Conservation (phyloP, 2,113 vertebrate species). For the Falcunculus frontatus region DNA sequence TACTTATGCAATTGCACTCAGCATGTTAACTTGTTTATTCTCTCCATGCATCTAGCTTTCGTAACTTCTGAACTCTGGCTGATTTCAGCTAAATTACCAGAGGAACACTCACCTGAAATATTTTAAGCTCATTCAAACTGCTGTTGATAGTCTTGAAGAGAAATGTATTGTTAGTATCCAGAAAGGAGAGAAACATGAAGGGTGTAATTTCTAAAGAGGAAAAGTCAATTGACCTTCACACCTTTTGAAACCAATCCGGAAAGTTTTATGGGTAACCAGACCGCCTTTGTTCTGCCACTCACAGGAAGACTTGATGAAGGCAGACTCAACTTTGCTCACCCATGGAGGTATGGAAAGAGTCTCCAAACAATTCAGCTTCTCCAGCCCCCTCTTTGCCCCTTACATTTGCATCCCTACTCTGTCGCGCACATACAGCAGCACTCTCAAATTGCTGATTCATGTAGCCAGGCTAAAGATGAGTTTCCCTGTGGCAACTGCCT, state of each 20-base stretch:
- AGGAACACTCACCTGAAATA: neutral
- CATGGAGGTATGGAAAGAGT: neutral
- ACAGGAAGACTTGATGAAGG: neutral
- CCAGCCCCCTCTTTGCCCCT: neutral
- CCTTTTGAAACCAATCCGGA: neutral
- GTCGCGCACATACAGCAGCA: neutral
- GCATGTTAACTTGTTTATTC: neutral
- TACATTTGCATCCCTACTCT: neutral
- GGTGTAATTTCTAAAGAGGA: neutral
- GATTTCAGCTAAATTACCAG: neutral
- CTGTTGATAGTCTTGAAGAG: neutral
- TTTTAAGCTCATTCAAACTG: neutral
- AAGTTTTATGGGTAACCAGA: neutral
- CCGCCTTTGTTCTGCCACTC: neutral
- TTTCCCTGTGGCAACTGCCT: neutral
- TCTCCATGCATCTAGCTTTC: neutral
- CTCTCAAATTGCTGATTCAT: neutral
- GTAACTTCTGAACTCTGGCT: neutral
- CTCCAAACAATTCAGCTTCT: neutral
- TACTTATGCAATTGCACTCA: neutral
- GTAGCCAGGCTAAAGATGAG: neutral
- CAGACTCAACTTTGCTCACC: neutral
- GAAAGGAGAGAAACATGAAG: neutral
- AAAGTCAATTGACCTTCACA: neutral
- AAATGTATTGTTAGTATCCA: neutral